Conservation (phyloP, 1,140 invertebrate species). For the Oryzaephilus surinamensis region DNA sequence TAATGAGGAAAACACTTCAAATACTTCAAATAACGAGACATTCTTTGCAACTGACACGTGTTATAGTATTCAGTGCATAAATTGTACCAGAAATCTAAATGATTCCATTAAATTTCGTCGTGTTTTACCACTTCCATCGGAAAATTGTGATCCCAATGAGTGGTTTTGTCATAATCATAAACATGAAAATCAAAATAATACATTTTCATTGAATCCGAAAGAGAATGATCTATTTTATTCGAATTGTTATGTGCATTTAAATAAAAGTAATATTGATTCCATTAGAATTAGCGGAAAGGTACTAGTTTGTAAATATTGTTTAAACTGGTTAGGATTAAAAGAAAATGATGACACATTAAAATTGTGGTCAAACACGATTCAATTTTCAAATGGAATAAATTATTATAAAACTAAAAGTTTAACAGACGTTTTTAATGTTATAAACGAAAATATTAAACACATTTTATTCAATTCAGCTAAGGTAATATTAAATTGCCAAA, state of each 20-base stretch:
- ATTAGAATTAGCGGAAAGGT: constrained; percentile 36
- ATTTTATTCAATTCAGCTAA: constrained; percentile 39
- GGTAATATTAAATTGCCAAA: constrained; percentile 26
- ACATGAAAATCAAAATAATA: constrained; percentile 19
- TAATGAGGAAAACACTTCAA: constrained; percentile 18
- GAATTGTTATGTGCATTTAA: constrained; percentile 40
- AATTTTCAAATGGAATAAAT: constrained; percentile 25
- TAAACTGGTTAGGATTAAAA: constrained; percentile 39
- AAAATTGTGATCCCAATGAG: constrained; percentile 42
- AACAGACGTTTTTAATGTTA: constrained; percentile 40
- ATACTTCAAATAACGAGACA: constrained; percentile 20
- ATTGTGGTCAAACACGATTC: constrained; percentile 30
- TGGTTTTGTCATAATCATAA: constrained; percentile 45
- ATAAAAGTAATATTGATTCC: constrained; percentile 36
- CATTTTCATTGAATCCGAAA: constrained; percentile 34
- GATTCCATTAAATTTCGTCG: constrained; percentile 36
- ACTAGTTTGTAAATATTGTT: constrained; percentile 42
- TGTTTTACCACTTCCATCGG: constrained; percentile 43
- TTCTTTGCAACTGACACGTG: constrained; percentile 33
- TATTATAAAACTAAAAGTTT: constrained; percentile 30
- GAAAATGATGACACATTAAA: constrained; percentile 16
- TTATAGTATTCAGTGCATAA: constrained; percentile 38
- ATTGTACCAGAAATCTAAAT: constrained; percentile 39
- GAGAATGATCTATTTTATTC: constrained; percentile 41
- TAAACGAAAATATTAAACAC: constrained; percentile 36